Conservation (phyloP, 2,888 invertebrate genomes). For the Eristalis tenax region DNA sequence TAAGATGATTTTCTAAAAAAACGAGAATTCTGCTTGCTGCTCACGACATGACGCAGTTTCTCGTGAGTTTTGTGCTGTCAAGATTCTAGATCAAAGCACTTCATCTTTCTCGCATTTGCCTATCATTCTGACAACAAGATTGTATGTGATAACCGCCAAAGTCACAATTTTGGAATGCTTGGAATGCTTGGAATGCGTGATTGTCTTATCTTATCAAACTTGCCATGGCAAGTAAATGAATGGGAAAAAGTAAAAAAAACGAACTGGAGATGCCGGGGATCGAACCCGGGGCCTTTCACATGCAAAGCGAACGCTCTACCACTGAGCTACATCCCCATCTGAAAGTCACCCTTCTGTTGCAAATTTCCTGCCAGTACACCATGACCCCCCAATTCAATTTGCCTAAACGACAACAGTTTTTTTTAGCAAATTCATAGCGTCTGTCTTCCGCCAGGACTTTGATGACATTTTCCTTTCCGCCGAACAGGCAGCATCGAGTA, state of each 20-base stretch:
- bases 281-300: constrained; percentile 99
- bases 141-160: too few species aligned
- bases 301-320: constrained; percentile 99
- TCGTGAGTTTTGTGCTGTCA: too few species aligned
- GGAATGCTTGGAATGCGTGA: too few species aligned
- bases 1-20: too few species aligned
- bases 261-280: constrained; percentile 95
- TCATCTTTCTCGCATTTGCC: too few species aligned
- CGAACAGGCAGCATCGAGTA: background rate
- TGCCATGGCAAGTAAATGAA: background rate
- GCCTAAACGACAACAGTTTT: background rate
- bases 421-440: background rate
- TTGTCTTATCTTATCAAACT: too few species aligned
- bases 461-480: background rate
- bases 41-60: too few species aligned
- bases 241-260: constrained; percentile 70
- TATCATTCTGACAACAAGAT: too few species aligned
- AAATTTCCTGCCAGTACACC: background rate
- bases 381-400: background rate
- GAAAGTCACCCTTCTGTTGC: background rate
- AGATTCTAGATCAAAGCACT: too few species aligned
- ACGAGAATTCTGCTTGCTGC: too few species aligned
- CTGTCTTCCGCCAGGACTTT: background rate
- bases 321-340: constrained; percentile 95
- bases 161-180: too few species aligned